Percentiles rank a stretch among this genome's conserved stretches.
Conservation (phyloP, 2,113 vertebrate genomes). For the Chaetodon auriga region DNA sequence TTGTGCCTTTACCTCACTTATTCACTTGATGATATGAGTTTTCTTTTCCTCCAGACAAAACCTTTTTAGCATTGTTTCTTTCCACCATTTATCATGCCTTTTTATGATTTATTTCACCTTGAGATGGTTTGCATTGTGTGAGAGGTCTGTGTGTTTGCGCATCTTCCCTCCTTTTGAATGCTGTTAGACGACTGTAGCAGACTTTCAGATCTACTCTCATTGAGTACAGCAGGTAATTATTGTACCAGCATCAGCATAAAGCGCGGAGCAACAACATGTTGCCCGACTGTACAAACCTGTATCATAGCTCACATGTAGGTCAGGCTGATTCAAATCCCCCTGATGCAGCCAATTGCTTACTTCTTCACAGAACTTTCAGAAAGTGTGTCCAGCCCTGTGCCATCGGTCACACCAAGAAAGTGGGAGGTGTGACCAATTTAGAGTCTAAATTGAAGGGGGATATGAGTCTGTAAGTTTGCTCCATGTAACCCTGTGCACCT, state of each 20-base stretch:
- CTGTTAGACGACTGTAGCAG: conserved; percentile 64
- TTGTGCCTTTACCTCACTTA: conserved; percentile 53
- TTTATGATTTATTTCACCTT: conserved; percentile 69
- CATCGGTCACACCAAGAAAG: conserved; percentile 72
- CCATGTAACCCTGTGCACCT: conserved; percentile 74
- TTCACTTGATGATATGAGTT: conserved; percentile 65
- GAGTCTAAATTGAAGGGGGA: conserved; percentile 76
- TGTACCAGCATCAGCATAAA: conserved; percentile 38
- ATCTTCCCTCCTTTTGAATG: conserved; percentile 75
- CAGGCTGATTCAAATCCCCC: conserved; percentile 67
- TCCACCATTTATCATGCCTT: conserved; percentile 66
- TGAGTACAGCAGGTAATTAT: conserved; percentile 25
- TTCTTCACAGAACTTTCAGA: conserved; percentile 64
- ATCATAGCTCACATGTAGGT: conserved; percentile 72
- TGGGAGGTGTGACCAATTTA: conserved; percentile 75
- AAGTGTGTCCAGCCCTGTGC: conserved; percentile 73
- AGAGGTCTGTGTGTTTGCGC: conserved; percentile 83
- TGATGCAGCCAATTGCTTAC: conserved; percentile 63
- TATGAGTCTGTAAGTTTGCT: conserved; percentile 67
- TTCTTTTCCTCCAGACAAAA: conserved; percentile 43
- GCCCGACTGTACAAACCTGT: conserved; percentile 17
- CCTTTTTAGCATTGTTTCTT: conserved; percentile 38
- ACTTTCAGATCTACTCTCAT: conserved; percentile 41
- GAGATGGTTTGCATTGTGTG: conserved; percentile 80
- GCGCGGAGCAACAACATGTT: conserved; percentile 34